These are phyloP conservation scores for Troides helena DNA, from an alignment of 2,888 invertebrate genomes.

Conservation along the genomic window DNA sequence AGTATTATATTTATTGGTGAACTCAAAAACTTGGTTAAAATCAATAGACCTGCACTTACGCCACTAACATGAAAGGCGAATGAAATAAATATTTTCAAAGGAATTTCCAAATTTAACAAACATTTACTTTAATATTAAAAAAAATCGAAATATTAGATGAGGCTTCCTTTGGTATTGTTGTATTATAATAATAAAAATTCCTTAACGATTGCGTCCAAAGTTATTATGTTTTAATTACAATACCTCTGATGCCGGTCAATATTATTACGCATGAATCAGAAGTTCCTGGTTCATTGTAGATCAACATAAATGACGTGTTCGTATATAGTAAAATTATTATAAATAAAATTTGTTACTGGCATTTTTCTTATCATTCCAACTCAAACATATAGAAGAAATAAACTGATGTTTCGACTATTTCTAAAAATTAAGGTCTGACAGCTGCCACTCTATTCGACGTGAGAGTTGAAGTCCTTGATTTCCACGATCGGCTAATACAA, in stretches of 20 bases:
- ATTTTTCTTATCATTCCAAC: neutral
- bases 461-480: slow-evolving; percentile 28
- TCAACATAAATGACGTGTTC: slow-evolving; percentile 3
- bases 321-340: neutral
- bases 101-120: neutral
- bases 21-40: neutral
- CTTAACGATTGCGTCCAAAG: slow-evolving; percentile 6
- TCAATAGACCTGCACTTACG: slow-evolving; percentile 12
- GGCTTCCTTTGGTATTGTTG: neutral
- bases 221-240: slow-evolving; percentile 23
- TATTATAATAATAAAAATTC: slow-evolving; percentile 19
- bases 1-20: neutral
- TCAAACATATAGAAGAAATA: no score
- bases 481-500: slow-evolving; percentile 17
- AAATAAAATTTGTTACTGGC: neutral
- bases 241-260: slow-evolving; percentile 17
- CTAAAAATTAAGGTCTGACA: neutral
- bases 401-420: neutral
- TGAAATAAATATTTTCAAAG: neutral
- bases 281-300: slow-evolving; percentile 23
- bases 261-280: slow-evolving; percentile 19
- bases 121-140: neutral
- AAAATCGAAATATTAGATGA: neutral
- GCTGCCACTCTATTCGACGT: neutral
- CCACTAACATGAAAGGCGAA: slow-evolving; percentile 1